Base-by-base conservation (phyloP, 2,797 vertebrate species). In the Remorina albescens region DNA sequence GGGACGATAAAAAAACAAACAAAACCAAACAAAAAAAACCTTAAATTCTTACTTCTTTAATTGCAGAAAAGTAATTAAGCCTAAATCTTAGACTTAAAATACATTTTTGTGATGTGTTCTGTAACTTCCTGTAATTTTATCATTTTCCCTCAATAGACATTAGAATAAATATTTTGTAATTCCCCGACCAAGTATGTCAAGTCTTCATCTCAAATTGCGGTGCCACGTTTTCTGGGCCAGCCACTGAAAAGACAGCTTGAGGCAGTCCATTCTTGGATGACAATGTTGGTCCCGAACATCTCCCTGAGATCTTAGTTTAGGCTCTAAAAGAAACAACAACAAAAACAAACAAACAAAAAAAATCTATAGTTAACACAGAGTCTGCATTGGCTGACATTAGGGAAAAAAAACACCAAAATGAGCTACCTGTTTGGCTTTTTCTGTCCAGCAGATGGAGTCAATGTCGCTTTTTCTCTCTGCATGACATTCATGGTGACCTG, bases 391-490 rank as follows among this genome's bases (percentile, higher is more conserved):
- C 21, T 51, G 26, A 18, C 8, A 56, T 49, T 10, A 36, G 2
- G 23, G 1, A 42, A 30, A 30, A 30, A 30, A 30, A 6, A 11
- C 6, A 1, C 26, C 19, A 41, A 26, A 18, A 23, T 19, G 0
- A 67, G 16, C 82, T 79, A 93, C 93, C 91, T 84, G 83, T 82
- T 78, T 76, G 78, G 67, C 74, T 49, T 90, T 63, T 89, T 92
- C 86, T 89, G 88, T 84, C 91, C 91, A 89, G 89, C 88, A 93
- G 91, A 88, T 89, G 83, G 83, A 32, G 84, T 82, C 84, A 93
- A 79, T 78, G 67, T 62, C 23, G 64, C 54, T 65, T 90, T 92
- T 59, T 73, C 77, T 76, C 62, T 86, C 39, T 89, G 83, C 46
- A 85, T 70, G 2, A 53, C 73, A 3, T 73, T 77, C 1, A 7